Conservation (phyloP, 1,140 invertebrate genomes). For the Ips nitidus region DNA sequence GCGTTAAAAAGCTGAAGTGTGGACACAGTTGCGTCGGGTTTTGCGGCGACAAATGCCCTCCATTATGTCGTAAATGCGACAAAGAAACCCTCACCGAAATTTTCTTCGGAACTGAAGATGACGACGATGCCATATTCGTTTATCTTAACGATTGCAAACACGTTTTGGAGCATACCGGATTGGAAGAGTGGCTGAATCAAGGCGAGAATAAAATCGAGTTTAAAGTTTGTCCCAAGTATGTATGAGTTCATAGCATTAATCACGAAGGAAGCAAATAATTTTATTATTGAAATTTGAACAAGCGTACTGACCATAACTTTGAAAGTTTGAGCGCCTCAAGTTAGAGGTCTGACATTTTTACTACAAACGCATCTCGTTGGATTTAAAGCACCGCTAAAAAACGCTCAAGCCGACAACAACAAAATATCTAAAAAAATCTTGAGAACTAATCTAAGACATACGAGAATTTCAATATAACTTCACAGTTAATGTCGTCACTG, state of each 20-base stretch:
- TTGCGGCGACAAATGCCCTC: conserved; percentile 67
- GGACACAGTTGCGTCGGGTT: conserved; percentile 65
- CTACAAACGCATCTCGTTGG: too few species aligned
- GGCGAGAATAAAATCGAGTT: conserved; percentile 55
- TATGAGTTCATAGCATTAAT: neutral
- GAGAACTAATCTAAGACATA: too few species aligned
- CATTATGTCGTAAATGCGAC: conserved; percentile 56
- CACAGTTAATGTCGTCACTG: too few species aligned
- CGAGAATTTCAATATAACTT: too few species aligned
- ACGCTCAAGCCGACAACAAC: too few species aligned
- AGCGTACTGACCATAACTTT: too few species aligned
- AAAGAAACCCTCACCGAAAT: conserved; percentile 54
- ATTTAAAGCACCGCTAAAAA: too few species aligned
- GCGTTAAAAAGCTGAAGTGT: conserved; percentile 55
- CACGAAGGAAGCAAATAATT: neutral
- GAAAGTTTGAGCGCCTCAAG: too few species aligned
- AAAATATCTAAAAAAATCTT: too few species aligned
- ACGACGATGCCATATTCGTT: conserved; percentile 62
- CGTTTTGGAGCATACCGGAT: conserved; percentile 58
- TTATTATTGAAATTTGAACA: too few species aligned
- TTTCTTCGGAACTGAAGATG: conserved; percentile 62
- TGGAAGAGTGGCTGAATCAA: conserved; percentile 59
- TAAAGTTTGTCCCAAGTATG: conserved; percentile 59
- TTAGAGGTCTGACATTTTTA: too few species aligned
- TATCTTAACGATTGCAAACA: conserved; percentile 66